These are phyloP conservation scores for Eurystomus gularis DNA, from an alignment of 2,113 vertebrate species.

Conservation along the genomic window DNA sequence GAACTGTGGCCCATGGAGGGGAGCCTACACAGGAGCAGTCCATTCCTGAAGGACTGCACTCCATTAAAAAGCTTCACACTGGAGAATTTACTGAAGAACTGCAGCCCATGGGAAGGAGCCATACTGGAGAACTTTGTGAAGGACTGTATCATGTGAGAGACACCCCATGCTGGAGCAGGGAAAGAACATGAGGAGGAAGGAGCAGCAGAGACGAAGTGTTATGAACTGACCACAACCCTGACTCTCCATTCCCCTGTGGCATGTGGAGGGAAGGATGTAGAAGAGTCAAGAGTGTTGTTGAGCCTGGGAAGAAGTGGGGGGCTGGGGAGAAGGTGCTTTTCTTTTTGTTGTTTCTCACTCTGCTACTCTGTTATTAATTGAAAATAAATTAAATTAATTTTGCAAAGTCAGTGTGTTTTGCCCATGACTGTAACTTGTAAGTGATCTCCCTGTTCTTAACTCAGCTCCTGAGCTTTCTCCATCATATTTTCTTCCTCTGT, in stretches of 20 bases:
- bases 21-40: background rate
- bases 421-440: background rate
- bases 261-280: fast-evolving
- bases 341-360: background rate
- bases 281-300: background rate
- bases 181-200: background rate
- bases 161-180: fast-evolving
- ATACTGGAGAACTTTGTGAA: background rate
- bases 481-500: background rate
- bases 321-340: background rate
- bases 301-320: background rate
- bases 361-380: background rate
- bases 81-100: background rate
- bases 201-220: background rate
- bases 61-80: background rate
- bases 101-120: background rate
- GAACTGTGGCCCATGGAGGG: background rate
- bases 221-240: background rate
- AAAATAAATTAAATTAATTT: background rate
- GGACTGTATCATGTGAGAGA: background rate
- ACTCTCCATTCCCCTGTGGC: fast-evolving
- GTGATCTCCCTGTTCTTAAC: background rate
- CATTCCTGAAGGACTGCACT: background rate
- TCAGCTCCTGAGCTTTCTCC: background rate
- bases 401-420: background rate